Evolutionary conservation across 2,888 invertebrate species (phyloP).

Genomic region (Brenthis daphne): DNA sequence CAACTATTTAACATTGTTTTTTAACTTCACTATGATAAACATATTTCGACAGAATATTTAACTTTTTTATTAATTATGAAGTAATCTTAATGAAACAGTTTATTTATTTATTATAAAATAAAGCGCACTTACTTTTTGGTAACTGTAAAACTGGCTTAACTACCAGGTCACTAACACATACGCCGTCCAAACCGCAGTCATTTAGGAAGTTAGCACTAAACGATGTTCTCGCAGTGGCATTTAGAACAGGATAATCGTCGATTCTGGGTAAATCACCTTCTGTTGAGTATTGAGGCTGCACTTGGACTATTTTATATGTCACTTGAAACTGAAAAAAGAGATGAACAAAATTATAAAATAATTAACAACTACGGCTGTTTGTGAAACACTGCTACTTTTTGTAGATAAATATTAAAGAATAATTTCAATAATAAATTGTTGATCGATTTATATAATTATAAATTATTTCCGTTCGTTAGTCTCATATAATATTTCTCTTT

Average conservation of each 20-base stretch:
- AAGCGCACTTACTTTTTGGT: slow-evolving; percentile 71
- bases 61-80: no score
- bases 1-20: no score
- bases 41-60: no score
- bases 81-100: no score
- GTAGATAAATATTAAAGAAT: no score
- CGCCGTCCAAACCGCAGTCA: slow-evolving; percentile 93
- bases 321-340: slow-evolving; percentile 85
- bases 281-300: slow-evolving; percentile 80
- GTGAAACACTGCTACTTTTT: no score
- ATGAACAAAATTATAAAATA: background rate
- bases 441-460: no score
- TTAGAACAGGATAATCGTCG: slow-evolving; percentile 92
- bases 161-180: slow-evolving; percentile 91
- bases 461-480: no score
- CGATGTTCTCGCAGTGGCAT: slow-evolving; percentile 90
- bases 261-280: slow-evolving; percentile 85
- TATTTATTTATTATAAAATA: background rate
- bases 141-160: slow-evolving; percentile 84
- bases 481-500: no score
- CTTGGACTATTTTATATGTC: slow-evolving; percentile 90
- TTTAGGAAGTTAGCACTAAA: slow-evolving; percentile 94
- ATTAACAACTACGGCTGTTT: no score
- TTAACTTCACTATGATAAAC: no score
- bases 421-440: no score